Evolutionary conservation across 2,113 vertebrate genomes (phyloP), one percentile per base, ranked within the genome.

Genomic region (Labeo catla): DNA sequence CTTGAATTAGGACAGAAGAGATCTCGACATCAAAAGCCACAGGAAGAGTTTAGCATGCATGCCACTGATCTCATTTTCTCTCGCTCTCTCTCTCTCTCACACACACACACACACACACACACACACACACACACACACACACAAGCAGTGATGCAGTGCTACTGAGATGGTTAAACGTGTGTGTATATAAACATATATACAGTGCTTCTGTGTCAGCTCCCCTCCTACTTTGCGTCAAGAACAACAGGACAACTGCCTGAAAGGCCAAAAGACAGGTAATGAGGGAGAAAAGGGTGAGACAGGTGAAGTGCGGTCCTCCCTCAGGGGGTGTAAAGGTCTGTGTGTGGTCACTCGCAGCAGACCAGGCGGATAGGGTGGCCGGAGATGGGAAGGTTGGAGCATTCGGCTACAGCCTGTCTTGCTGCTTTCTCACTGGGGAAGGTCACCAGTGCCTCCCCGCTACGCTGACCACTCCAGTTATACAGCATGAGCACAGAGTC

Each of bases 381-480:
- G 10, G 95, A 96, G 92, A 97, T 93, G 54, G 91, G 91, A 83
- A 93, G 93, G 84, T 93, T 95, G 0, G 95, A 95, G 87, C 93
- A 94, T 93, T 97, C 96, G 3, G 93, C 92, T 87, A 98, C 93
- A 6, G 97, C 97, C 78, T 86, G 95, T 89, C 93, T 93, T 76
- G 96, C 97, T 0, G 92, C 85, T 88, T 97, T 96, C 92, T 96
- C 94, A 36, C 94, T 97, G 78, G 96, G 95, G 87, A 97, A 98
- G 85, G 96, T 96, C 92, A 98, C 93, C 89, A 97, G 90, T 0
- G 97, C 96, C 91, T 97, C 96, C 3, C 96, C 96, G n/a, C 96
- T 97, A 93, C 96, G 96, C 92, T 97, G 96, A 86, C 97, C 97
- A 34, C 94, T 97, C 88, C 96, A 95, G 93, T 96, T 96, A 90